These are phyloP conservation scores for Drosophila malerkotliana DNA, from an alignment of 1,140 invertebrate species.

Conservation along the genomic window DNA sequence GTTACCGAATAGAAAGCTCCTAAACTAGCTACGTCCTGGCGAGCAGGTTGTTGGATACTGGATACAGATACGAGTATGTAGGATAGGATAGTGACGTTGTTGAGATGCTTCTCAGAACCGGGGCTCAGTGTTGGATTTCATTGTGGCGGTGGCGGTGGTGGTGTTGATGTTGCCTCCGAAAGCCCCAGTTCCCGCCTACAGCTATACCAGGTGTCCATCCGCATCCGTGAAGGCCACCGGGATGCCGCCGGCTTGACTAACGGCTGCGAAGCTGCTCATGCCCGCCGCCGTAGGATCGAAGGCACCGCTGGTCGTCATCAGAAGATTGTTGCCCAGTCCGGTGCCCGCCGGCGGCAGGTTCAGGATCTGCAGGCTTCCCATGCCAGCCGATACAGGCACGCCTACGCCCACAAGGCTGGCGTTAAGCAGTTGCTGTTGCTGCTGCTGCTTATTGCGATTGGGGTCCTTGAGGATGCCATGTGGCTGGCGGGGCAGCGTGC, in stretches of 20 bases:
- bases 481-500: slow-evolving; percentile 84
- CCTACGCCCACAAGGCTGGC: slow-evolving; percentile 73
- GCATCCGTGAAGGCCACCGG: slow-evolving; percentile 80
- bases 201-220: slow-evolving; percentile 83
- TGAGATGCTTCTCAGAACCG: slow-evolving; percentile 55
- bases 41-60: slow-evolving; percentile 25
- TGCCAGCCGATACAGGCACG: slow-evolving; percentile 58
- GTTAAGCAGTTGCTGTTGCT: slow-evolving; percentile 65
- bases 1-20: slow-evolving; percentile 56
- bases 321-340: slow-evolving; percentile 74
- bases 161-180: slow-evolving; percentile 19
- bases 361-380: slow-evolving; percentile 80
- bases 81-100: slow-evolving; percentile 18
- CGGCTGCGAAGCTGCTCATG: slow-evolving; percentile 68
- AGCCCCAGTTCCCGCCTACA: slow-evolving; percentile 75
- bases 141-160: background rate
- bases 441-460: slow-evolving; percentile 84
- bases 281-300: slow-evolving; percentile 72
- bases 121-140: slow-evolving; percentile 41
- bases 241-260: slow-evolving; percentile 34
- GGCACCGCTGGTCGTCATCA: slow-evolving; percentile 77
- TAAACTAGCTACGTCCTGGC: slow-evolving; percentile 57
- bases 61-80: slow-evolving; percentile 36
- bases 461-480: slow-evolving; percentile 87
- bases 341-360: slow-evolving; percentile 66